phyloP scores from a whole-genome alignment of 2,113 vertebrate species.

The Cynoglossus semilaevis region DNA sequence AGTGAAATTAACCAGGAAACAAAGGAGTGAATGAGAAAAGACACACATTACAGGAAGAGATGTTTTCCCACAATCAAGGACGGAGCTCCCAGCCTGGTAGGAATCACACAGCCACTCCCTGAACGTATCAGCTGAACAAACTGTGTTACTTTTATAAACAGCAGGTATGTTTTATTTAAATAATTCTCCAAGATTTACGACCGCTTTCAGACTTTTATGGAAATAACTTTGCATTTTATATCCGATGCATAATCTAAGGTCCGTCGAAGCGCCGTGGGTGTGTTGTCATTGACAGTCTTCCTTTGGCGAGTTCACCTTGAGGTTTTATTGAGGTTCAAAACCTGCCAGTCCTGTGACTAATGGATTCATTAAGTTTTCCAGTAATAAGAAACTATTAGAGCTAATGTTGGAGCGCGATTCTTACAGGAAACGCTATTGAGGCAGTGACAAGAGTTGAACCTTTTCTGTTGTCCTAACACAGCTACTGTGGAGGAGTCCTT shows the following conservation, averaged over 20 bases:
- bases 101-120: slow-evolving; percentile 11
- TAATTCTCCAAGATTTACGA: slow-evolving; percentile 42
- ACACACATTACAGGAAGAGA: slow-evolving; percentile 24
- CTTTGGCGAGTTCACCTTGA: slow-evolving; percentile 33
- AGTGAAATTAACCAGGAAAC: neutral
- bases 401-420: neutral
- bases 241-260: slow-evolving; percentile 24
- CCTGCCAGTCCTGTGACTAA: slow-evolving; percentile 15
- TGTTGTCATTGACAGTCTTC: slow-evolving; percentile 33
- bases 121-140: slow-evolving; percentile 47
- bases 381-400: slow-evolving; percentile 9
- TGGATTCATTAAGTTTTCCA: slow-evolving; percentile 20
- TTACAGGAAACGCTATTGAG: slow-evolving; percentile 13
- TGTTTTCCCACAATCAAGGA: slow-evolving; percentile 10
- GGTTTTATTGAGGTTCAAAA: slow-evolving; percentile 12
- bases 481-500: slow-evolving; percentile 25
- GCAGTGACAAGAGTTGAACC: no score
- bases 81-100: slow-evolving; percentile 9
- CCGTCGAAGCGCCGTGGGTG: slow-evolving; percentile 2
- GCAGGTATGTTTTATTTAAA: slow-evolving; percentile 44
- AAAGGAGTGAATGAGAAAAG: slow-evolving; percentile 7
- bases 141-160: slow-evolving; percentile 24
- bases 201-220: slow-evolving; percentile 45
- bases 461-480: slow-evolving; percentile 26
- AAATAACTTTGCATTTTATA: slow-evolving; percentile 46